Percentiles rank a stretch among this genome's conserved stretches.
Evolutionary conservation across 2,113 vertebrate species (phyloP).

Genomic region (Pogona vitticeps): DNA sequence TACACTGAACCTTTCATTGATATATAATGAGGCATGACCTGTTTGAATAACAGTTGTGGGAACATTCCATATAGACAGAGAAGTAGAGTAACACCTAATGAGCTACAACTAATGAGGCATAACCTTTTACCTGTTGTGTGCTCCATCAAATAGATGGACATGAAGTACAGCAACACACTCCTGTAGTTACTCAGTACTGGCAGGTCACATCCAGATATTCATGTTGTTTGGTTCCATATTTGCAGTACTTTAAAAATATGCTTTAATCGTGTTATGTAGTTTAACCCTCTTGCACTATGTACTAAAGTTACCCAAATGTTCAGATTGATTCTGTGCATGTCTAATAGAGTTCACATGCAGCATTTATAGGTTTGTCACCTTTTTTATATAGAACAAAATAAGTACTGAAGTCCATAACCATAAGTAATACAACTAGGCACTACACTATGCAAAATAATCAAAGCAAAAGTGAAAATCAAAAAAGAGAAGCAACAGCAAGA

Average conservation of each 20-base stretch:
- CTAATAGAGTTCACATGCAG: neutral
- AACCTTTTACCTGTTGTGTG: neutral
- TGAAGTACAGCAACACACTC: neutral
- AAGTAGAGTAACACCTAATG: neutral
- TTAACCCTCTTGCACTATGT: neutral
- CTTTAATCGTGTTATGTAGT: neutral
- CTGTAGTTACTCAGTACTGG: neutral
- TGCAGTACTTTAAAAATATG: neutral
- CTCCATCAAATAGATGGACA: neutral
- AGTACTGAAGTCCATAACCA: too few relatives aligned
- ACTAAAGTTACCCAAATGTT: neutral
- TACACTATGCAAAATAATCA: too few relatives aligned
- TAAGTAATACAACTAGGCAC: too few relatives aligned
- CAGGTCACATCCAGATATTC: neutral
- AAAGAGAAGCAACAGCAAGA: too few relatives aligned
- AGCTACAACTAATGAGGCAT: neutral
- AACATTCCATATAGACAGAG: neutral
- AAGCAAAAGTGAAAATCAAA: too few relatives aligned
- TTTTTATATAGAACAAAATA: neutral
- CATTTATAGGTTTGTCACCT: too few relatives aligned
- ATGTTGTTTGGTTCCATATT: neutral
- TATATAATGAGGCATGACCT: slow-evolving; percentile 12
- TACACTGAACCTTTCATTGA: neutral
- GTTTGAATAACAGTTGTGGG: slow-evolving; percentile 14
- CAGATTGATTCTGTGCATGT: neutral